A percentile compares a stretch with the other conserved stretches of the same genome.
Evolutionary conservation across 2,113 vertebrate species (phyloP).

Genomic region (Sylvilagus bachmani): DNA sequence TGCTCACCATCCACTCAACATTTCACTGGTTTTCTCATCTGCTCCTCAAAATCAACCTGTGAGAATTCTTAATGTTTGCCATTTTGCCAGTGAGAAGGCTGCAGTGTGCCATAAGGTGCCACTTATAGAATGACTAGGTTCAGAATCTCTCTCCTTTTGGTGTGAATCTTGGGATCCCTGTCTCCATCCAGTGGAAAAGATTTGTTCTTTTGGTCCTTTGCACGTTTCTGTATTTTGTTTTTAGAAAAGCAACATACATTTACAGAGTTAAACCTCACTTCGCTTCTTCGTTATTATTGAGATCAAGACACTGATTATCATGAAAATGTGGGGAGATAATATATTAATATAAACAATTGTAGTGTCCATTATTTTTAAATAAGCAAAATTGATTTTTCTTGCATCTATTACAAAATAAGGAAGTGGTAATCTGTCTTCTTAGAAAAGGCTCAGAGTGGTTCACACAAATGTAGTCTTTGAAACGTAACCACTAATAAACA

Average conservation of each 20-base stretch:
- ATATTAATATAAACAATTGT: neutral
- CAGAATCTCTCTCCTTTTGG: neutral
- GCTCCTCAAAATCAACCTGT: neutral
- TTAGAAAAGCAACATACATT: neutral
- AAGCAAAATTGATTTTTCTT: neutral
- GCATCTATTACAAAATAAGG: neutral
- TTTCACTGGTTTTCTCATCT: rapidly evolving
- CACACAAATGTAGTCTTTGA: neutral
- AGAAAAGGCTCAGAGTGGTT: neutral
- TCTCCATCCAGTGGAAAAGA: neutral
- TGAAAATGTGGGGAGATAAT: neutral
- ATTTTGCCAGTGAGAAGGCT: neutral
- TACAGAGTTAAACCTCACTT: neutral
- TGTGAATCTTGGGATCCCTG: neutral
- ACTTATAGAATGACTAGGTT: rapidly evolving
- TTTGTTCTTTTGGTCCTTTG: neutral
- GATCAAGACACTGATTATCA: neutral
- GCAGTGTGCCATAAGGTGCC: neutral
- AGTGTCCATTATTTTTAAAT: neutral
- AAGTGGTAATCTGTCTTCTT: neutral
- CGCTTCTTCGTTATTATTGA: neutral
- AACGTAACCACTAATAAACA: neutral
- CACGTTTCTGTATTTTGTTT: neutral
- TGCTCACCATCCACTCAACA: rapidly evolving
- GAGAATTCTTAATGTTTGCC: rapidly evolving